Conservation (phyloP, 2,888 invertebrate species). For the Aporophyla nigra region DNA sequence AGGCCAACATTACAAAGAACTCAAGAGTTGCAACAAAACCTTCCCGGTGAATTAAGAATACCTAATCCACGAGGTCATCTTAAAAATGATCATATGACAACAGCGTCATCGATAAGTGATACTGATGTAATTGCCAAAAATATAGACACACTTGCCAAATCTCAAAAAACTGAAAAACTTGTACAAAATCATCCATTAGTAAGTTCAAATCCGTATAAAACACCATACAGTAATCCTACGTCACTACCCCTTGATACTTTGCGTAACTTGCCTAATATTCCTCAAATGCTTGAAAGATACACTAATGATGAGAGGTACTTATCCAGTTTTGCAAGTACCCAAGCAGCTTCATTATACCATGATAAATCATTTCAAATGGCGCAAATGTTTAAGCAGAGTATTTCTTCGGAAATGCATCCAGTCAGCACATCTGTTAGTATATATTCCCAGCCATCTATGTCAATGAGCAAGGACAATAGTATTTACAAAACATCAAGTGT, state of each 20-base stretch:
- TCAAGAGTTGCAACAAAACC: slow-evolving; percentile 82
- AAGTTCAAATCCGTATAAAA: slow-evolving; percentile 84
- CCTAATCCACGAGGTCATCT: slow-evolving; percentile 84
- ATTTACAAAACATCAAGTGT: slow-evolving; percentile 79
- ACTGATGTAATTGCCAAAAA: slow-evolving; percentile 78
- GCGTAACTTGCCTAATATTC: slow-evolving; percentile 90
- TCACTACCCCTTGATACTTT: slow-evolving; percentile 88
- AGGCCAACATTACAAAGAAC: slow-evolving; percentile 78
- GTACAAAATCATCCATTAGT: slow-evolving; percentile 83
- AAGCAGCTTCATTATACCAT: slow-evolving; percentile 87
- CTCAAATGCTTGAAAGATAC: slow-evolving; percentile 92
- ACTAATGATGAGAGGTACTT: slow-evolving; percentile 90
- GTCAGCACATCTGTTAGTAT: slow-evolving; percentile 79
- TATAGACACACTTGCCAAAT: slow-evolving; percentile 78
- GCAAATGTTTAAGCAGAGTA: slow-evolving; percentile 90
- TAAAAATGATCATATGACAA: slow-evolving; percentile 79
- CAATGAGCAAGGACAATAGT: slow-evolving; percentile 82
- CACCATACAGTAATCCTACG: slow-evolving; percentile 82
- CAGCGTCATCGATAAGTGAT: slow-evolving; percentile 73
- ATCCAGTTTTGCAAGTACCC: slow-evolving; percentile 84
- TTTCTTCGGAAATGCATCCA: slow-evolving; percentile 82
- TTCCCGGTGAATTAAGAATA: slow-evolving; percentile 84
- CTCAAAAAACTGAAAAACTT: slow-evolving; percentile 83
- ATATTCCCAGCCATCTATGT: slow-evolving; percentile 82
- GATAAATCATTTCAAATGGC: slow-evolving; percentile 92